Base-by-base conservation (phyloP, 2,888 invertebrate species). In the Horisme vitalbata region DNA sequence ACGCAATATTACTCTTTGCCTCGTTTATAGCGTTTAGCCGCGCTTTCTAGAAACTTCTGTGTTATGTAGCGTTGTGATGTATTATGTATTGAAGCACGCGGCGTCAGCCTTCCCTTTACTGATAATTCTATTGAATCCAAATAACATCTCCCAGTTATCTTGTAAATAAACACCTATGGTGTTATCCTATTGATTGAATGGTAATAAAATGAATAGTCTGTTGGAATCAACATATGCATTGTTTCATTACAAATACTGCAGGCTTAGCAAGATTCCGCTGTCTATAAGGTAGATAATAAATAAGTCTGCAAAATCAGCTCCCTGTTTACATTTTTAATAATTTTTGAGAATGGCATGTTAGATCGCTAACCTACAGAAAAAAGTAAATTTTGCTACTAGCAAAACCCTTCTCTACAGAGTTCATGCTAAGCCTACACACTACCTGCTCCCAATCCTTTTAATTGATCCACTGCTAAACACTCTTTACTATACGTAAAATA, bases 141-240 rank as follows among this genome's bases (percentile, higher is more conserved):
- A 57, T 63, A 57, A 60, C 46, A 50, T 76, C 63, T 66, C 54
- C 71, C 65, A 61, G 70, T 73, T 65, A 62, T 76, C 78, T 83
- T 88, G 89, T 89, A 89, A 84, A 89, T 88, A 89, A 81, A 68
- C 83, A 85, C 86, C 82, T 57, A 69, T 69, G 82, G 83, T 85
- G 86, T 81, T 71, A 68, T 73, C 71, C 62, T 77, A 79, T 76
- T 78, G 76, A 82, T 83, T 83, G 77, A 82, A 81, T 84, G 77
- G 73, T 75, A 87, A 85, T 87, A 80, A 86, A 79, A 82, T 73
- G 77, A 82, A 83, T 87, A 86, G 86, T 83, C 79, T 77, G 81
- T 85, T 86, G 80, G 72, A 84, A 86, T 85, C 80, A 77, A 71
- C 63, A 60, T 45, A 59, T 59, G 58, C 55, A 73, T 67, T 74